Evolutionary conservation across 2,797 vertebrate species (phyloP), one percentile per base, ranked within the genome.

Genomic region (Distichodus sexfasciatus): DNA sequence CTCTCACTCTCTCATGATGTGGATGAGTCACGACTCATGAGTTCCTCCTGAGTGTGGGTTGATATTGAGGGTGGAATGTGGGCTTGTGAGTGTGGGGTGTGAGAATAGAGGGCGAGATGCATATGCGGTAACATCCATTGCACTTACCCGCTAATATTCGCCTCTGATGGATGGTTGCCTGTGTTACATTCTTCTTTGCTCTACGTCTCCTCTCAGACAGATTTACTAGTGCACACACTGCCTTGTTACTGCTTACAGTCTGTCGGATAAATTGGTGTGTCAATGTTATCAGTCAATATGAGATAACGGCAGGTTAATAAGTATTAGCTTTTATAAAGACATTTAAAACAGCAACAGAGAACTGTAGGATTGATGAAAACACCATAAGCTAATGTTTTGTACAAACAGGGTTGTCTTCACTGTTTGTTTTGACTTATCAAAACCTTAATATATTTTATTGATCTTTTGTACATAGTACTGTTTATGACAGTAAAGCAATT

Each of bases 1-100:
- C 24, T 53, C 24, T 41, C 0, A 1, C 14, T 41, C 28, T 36
- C 36, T 67, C 64, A 65, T 61, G 23, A 47, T 71, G 70, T 66
- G 61, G 66, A 70, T 76, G 73, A 73, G 43, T 73, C 66, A 70
- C 73, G 73, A 73, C 36, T 73, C 66, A 75, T 53, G 29, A 35
- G 6, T 66, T 53, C 17, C 48, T 33, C 19, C 21, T 48, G 21
- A 48, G 51, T 28, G 33, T 46, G 48, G 29, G 60, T 48, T 21
- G 31, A 69, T 53, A 28, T 58, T 57, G 65, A 69, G 54, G 54
- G 60, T 55, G 59, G 62, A 38, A 26, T 69, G 60, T 71, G 48
- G 41, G 47, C 33, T 71, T 66, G 26, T 57, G 55, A 59, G 26
- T 44, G 46, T 63, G 68, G 72, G 57, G 21, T 70, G 29, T 59